Conservation (phyloP, 2,113 vertebrate genomes). For the Emydocephalus ijimae region DNA sequence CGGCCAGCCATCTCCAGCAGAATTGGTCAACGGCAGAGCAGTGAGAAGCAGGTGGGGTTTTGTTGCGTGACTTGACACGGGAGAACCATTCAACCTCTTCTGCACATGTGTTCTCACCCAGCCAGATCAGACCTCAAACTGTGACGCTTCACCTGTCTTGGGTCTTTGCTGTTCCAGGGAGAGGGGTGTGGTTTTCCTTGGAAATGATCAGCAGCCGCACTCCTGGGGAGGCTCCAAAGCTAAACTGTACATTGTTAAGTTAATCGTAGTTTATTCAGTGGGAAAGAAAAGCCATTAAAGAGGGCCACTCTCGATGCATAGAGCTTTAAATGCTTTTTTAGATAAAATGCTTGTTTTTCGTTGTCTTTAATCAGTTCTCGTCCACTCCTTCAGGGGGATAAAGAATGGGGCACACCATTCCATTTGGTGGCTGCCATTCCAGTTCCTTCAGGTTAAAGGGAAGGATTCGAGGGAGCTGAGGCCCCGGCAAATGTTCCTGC, state of each 20-base stretch:
- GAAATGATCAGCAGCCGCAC: not conserved
- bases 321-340: not conserved
- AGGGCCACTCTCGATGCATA: not conserved
- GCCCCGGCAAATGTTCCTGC: not conserved
- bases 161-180: not conserved
- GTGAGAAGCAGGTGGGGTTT: not conserved
- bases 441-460: not conserved
- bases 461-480: not conserved
- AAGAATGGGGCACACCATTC: fast-evolving
- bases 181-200: too few species aligned
- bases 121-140: not conserved
- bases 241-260: not conserved
- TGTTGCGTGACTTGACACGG: not conserved
- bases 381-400: not conserved
- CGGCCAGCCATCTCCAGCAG: too few species aligned
- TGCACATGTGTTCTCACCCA: not conserved
- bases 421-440: not conserved
- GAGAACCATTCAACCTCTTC: not conserved
- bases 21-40: not conserved
- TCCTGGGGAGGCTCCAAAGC: not conserved
- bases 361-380: not conserved
- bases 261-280: not conserved
- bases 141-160: too few species aligned
- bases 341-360: not conserved
- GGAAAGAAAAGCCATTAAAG: not conserved